These are phyloP conservation scores for Bellardia pandia DNA, from an alignment of 2,888 invertebrate species.

Conservation along the genomic window DNA sequence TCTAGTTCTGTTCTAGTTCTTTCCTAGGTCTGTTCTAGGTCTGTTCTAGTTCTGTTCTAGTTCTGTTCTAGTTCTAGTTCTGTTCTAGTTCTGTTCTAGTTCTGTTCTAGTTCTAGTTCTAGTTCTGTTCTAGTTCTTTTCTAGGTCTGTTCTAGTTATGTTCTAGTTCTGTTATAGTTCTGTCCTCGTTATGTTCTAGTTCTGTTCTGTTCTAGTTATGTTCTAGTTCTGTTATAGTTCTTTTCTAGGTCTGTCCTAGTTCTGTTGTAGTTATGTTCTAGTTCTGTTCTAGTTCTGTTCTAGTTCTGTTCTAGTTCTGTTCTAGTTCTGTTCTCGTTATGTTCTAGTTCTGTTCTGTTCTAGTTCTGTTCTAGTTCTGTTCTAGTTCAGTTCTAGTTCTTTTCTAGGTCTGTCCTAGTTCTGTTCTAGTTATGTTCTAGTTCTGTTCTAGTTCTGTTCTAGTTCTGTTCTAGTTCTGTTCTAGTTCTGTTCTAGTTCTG, in stretches of 20 bases:
- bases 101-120: neutral
- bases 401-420: neutral
- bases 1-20: neutral
- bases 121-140: neutral
- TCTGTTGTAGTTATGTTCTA: neutral
- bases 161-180: neutral
- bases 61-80: no score
- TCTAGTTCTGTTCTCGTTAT: neutral
- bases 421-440: slow-evolving; percentile 1
- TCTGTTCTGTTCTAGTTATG: neutral
- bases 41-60: neutral
- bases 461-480: slow-evolving; percentile 1
- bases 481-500: neutral
- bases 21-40: neutral
- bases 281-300: neutral
- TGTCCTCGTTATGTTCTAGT: neutral
- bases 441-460: slow-evolving; percentile 1
- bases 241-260: neutral
- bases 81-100: no score
- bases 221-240: neutral
- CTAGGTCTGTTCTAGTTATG: neutral
- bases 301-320: neutral
- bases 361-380: neutral
- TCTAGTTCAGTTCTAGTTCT: neutral
- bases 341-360: neutral